These are phyloP conservation scores for Drosophila ohnishii DNA, from an alignment of 1,140 invertebrate species.

Conservation along the genomic window DNA sequence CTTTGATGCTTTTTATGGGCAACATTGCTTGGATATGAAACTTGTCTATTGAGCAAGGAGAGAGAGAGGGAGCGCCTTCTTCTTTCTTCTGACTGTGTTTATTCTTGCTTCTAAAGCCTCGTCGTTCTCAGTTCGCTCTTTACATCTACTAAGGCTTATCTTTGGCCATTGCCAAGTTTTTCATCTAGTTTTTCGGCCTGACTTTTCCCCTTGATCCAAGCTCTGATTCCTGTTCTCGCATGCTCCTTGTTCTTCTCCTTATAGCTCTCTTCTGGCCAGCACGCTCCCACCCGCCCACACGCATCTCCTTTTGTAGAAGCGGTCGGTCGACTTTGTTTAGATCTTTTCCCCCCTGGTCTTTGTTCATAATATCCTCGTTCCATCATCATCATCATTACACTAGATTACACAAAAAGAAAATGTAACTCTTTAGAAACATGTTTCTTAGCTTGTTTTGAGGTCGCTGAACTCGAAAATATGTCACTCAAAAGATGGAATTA, in stretches of 20 bases:
- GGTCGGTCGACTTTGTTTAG: constrained; percentile 45
- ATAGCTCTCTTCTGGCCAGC: constrained; percentile 5
- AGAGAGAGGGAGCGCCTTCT: neutral
- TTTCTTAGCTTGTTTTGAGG: constrained; percentile 8
- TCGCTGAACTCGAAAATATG: constrained; percentile 16
- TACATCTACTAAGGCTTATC: constrained; percentile 49
- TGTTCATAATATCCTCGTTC: constrained; percentile 17
- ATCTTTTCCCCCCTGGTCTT: constrained; percentile 2
- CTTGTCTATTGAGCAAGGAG: constrained; percentile 62
- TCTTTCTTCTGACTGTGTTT: constrained; percentile 45
- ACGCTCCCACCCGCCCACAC: constrained; percentile 64
- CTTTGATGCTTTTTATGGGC: constrained; percentile 48
- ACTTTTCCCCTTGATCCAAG: constrained; percentile 11
- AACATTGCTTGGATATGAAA: constrained; percentile 50
- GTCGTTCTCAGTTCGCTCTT: constrained; percentile 21
- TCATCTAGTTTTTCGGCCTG: constrained; percentile 67
- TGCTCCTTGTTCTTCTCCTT: constrained; percentile 1
- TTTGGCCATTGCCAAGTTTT: constrained; percentile 67
- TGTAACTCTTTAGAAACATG: constrained; percentile 16
- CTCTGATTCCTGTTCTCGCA: constrained; percentile 39
- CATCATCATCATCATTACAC: constrained; percentile 30
- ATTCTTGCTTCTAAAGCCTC: constrained; percentile 16
- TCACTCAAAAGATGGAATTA: neutral
- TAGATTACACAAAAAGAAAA: constrained; percentile 23
- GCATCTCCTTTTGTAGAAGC: constrained; percentile 54